Base-by-base conservation (phyloP, 2,113 vertebrate genomes). In the Ciconia stormi region DNA sequence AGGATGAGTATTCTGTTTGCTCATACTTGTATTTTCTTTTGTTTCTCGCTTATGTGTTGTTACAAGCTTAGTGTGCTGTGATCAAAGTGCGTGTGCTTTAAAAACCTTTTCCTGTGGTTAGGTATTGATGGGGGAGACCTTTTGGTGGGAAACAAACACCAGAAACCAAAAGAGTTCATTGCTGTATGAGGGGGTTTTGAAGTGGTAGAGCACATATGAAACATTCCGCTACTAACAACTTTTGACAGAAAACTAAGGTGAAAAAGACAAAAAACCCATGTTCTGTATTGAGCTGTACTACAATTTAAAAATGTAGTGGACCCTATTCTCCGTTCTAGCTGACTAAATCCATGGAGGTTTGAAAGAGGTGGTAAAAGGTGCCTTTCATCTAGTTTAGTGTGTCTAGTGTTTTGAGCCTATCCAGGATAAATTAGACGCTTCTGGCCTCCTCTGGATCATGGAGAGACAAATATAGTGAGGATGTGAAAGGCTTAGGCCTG, bases 71-170 rank as follows among this genome's bases (percentile, higher is more conserved):
- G 12, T 27, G 13, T 87, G n/a, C 40, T 36, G 69, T 63, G 73
- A 56, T 72, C 30, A 73, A 90, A 77, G 42, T 23, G 6, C 0
- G 1, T 76, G 63, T 44, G 29, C 47, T 90, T 85, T 67, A 50
- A 50, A 90, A 89, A 56, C 69, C 47, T 86, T 89, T 95, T 97
- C 95, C 63, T 95, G 96, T 97, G 96, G 93, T 95, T 97, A 87
- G 71, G 7, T 69, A 32, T 93, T 44, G 5, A 38, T 47, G n/a
- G 58, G 69, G 47, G 44, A 93, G 62, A 47, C 38, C 42, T 84
- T 92, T 87, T 79, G 55, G 56, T 94, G 74, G 67, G 73, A 97
- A 95, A 42, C 56, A 67, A 80, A 80, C 52, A 84, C 30, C 46
- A 87, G 42, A 74, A 22, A 82, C 15, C 18, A 61, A 72, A 91